Percentiles rank a stretch among this genome's conserved stretches.
These are phyloP conservation scores for Paratilapia polleni DNA, from an alignment of 2,113 vertebrate species.

Conservation along the genomic window DNA sequence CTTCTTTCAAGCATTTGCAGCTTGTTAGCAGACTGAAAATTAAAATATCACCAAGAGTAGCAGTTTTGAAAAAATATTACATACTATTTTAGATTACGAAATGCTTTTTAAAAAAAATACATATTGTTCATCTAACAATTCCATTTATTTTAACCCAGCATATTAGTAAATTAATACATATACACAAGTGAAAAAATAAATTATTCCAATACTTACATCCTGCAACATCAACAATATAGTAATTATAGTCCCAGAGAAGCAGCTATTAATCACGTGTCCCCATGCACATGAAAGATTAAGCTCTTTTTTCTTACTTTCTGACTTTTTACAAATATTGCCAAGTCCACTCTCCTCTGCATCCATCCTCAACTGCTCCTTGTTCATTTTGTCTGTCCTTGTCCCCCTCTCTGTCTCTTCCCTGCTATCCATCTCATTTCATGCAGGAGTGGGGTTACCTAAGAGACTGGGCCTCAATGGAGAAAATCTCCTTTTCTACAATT, in stretches of 20 bases:
- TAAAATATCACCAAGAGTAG: neutral
- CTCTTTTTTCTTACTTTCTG: neutral
- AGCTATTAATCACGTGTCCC: neutral
- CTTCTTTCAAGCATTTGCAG: neutral
- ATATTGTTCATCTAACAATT: neutral
- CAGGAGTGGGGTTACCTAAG: conserved; percentile 85
- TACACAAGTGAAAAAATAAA: conserved; percentile 12
- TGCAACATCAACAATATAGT: conserved; percentile 3
- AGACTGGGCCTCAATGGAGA: conserved; percentile 82
- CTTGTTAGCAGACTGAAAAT: neutral
- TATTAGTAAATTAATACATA: neutral
- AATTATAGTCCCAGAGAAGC: conserved; percentile 44
- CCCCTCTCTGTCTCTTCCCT: conserved; percentile 61
- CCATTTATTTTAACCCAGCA: neutral
- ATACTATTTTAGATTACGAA: neutral
- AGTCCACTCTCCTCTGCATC: conserved; percentile 55
- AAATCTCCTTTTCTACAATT: conserved; percentile 84
- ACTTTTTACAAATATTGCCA: conserved; percentile 16
- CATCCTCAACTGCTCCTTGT: conserved; percentile 60
- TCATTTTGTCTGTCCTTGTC: conserved; percentile 67
- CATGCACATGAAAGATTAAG: conserved; percentile 6
- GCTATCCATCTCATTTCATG: conserved; percentile 84
- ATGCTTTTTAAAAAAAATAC: neutral
- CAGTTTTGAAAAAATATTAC: neutral
- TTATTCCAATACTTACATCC: conserved; percentile 62